Percentiles rank a stretch among this genome's conserved stretches.
Conservation (phyloP, 2,113 vertebrate species). For the Geococcyx californianus region DNA sequence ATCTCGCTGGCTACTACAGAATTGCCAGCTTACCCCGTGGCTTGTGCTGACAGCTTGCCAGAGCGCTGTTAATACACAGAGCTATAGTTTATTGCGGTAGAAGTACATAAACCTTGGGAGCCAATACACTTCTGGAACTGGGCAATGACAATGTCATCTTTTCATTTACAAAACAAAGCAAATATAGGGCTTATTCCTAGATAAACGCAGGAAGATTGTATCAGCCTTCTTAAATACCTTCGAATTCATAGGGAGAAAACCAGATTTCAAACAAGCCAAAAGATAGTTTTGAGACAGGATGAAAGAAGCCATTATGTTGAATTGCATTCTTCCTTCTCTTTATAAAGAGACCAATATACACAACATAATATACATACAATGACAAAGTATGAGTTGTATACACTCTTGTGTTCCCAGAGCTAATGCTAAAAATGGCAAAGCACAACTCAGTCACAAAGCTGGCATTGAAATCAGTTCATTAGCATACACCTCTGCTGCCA, state of each 20-base stretch:
- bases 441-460: not conserved
- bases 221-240: not conserved
- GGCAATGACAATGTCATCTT: not conserved
- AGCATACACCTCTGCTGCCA: not conserved
- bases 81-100: fast-evolving
- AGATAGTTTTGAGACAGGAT: not conserved
- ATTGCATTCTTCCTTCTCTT: not conserved
- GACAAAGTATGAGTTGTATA: not conserved
- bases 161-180: not conserved
- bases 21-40: fast-evolving
- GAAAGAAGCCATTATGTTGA: not conserved
- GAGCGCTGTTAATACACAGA: not conserved
- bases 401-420: not conserved
- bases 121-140: not conserved
- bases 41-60: not conserved
- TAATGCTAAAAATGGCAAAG: not conserved
- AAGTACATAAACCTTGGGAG: fast-evolving
- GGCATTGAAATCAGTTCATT: not conserved
- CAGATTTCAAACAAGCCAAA: not conserved
- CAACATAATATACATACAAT: not conserved
- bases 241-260: not conserved
- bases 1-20: not conserved
- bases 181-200: not conserved
- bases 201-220: not conserved
- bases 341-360: not conserved